Evolutionary conservation across 2,888 invertebrate species (phyloP), one percentile per base, ranked within the genome.

Genomic region (Drosophila paramelanica): DNA sequence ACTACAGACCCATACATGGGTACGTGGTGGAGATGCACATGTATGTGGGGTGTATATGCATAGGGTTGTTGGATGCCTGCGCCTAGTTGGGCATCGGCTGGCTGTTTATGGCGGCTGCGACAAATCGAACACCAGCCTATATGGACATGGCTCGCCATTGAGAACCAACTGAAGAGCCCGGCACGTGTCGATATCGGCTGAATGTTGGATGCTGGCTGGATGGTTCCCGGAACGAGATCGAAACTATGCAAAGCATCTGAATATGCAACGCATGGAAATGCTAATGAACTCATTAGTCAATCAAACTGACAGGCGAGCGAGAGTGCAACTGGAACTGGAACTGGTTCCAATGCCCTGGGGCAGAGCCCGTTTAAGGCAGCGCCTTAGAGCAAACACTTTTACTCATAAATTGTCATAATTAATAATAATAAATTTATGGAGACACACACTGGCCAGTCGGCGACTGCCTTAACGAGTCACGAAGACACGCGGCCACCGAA

Each of bases 321-420:
- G 5, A 13, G 7, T 62, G 33, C 4, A 25, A 11, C 20, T 38
- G n/a, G 57, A 62, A 46, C 57, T 59, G 39, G 43, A 59, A 53
- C 65, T 62, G 41, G 55, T 52, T 66, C 25, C 25, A 42, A 59
- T 43, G 43, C 68, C 67, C 68, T 51, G 55, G 71, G 61, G 46
- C 33, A 41, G 36, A 33, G 38, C 39, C 60, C 31, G 55, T 57
- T 61, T 67, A 79, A 57, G 86, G 67, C 57, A 61, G 64, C 62
- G 67, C 50, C 56, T 53, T 8, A 53, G 53, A 38, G 43, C 41
- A 62, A 87, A 78, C 80, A 84, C 84, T 82, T 78, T 82, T 87
- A 81, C 85, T 84, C 76, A 78, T 76, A 81, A 84, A 85, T 75
- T 87, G 85, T 87, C 86, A 84, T 84, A 87, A 82, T 87, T 85